Conservation (phyloP, 2,888 invertebrate species). For the Furcula furcula region DNA sequence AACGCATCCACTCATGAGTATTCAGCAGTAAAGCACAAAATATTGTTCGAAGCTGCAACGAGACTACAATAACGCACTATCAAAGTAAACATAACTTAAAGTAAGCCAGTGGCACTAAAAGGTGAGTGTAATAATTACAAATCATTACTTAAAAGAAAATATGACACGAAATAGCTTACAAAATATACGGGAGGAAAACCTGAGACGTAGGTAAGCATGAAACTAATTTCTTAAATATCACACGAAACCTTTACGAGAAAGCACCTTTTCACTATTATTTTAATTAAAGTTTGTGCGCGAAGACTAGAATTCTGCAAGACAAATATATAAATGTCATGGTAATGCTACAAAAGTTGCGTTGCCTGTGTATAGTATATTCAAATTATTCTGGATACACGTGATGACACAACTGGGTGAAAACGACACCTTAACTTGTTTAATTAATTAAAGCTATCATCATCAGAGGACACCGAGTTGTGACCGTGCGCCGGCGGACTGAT, state of each 20-base stretch:
- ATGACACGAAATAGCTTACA: slow-evolving; percentile 75
- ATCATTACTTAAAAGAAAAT: slow-evolving; percentile 63
- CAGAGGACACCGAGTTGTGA: slow-evolving; percentile 42
- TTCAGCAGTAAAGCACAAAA: slow-evolving; percentile 79
- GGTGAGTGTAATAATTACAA: slow-evolving; percentile 58
- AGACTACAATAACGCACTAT: slow-evolving; percentile 62
- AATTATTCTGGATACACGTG: slow-evolving; percentile 18
- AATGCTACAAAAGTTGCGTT: slow-evolving; percentile 42
- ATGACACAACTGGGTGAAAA: slow-evolving; percentile 25
- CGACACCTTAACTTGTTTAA: slow-evolving; percentile 38
- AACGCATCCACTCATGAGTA: slow-evolving; percentile 79
- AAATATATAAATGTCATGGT: slow-evolving; percentile 61
- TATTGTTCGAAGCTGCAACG: slow-evolving; percentile 79
- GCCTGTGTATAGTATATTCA: slow-evolving; percentile 6
- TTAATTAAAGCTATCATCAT: slow-evolving; percentile 65
- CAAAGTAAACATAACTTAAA: slow-evolving; percentile 55
- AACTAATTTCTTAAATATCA: slow-evolving; percentile 61
- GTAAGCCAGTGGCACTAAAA: slow-evolving; percentile 75
- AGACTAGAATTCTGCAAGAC: slow-evolving; percentile 73
- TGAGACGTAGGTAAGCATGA: slow-evolving; percentile 44
- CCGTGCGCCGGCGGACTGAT: slow-evolving; percentile 9
- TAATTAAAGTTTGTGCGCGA: slow-evolving; percentile 66
- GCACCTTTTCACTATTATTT: slow-evolving; percentile 67
- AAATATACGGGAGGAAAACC: slow-evolving; percentile 44
- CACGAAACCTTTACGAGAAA: slow-evolving; percentile 69